Base-by-base conservation (phyloP, 2,888 invertebrate species). In the Drosophila gaucha region DNA sequence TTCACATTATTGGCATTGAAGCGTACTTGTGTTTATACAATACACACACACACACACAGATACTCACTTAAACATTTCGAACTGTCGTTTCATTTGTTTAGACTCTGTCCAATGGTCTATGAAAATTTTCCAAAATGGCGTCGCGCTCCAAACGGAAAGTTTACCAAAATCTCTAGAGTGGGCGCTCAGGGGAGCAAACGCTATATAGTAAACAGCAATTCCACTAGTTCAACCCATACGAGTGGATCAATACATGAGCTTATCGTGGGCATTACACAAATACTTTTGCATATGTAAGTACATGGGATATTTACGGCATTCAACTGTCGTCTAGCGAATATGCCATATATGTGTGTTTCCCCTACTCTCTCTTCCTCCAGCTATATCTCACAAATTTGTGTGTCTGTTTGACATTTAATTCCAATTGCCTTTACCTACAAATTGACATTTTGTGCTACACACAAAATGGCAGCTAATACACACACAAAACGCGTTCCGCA, bases 91-190 rank as follows among this genome's bases (percentile, higher is more conserved):
- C 82, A 78, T 80, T 86, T 83, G 83, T 83, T 82, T 82, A 82
- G 86, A 83, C 80, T 78, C 73, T 78, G 78, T 83, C 83, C 83
- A 83, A 78, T 82, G 80, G 86, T 83, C 83, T 67, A 86, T 86
- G 86, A 80, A 80, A 64, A 83, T 83, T 59, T 69, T 67, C 62
- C 83, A 86, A 80, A 80, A 83, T 86, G 83, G 70, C 83, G 83
- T 59, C 63, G 59, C 55, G 65, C 68, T 33, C 43, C 54, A 51
- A 55, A 49, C 69, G 56, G 58, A 70, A 78, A 65, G 74, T 80
- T 73, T 49, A 55, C 62, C 68, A 50, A 73, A 77, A 72, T 65
- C 54, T 63, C 57, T 26, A 47, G 44, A 38, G 35, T 38, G 44
- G 12, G 49, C 10, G 30, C 16, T 6, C 6, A 1, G 26, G 10